These are phyloP conservation scores for Ceratotherium simum DNA, from an alignment of 2,113 vertebrate genomes.

Conservation along the genomic window DNA sequence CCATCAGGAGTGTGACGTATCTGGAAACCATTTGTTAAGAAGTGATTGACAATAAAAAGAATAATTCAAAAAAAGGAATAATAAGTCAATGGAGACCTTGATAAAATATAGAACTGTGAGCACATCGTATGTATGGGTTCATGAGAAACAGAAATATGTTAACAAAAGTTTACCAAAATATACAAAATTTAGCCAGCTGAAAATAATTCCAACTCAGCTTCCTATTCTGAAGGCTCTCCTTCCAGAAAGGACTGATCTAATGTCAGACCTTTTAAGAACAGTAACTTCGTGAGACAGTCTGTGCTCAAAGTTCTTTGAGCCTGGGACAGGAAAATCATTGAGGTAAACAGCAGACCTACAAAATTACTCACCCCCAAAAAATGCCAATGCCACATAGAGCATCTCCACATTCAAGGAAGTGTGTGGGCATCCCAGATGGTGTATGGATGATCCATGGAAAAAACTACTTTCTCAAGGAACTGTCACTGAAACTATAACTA, in stretches of 20 bases:
- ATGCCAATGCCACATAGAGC: not conserved
- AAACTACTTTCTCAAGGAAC: not conserved
- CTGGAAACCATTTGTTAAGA: not conserved
- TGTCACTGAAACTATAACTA: not conserved
- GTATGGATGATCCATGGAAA: not conserved
- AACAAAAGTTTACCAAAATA: not conserved
- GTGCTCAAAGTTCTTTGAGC: not conserved
- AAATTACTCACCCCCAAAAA: not conserved
- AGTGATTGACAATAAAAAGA: not conserved
- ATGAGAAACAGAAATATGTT: not conserved
- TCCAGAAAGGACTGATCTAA: not conserved
- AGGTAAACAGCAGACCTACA: slow-evolving; percentile 43
- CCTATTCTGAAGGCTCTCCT: not conserved
- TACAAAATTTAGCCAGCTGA: not conserved
- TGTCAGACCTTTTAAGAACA: not conserved
- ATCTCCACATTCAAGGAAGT: not conserved
- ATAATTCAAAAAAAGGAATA: too few species aligned
- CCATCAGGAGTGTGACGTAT: accelerated
- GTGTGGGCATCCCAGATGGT: slow-evolving; percentile 62
- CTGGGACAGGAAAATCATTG: not conserved
- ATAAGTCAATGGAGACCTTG: not conserved
- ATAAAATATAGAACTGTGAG: not conserved
- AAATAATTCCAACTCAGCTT: not conserved
- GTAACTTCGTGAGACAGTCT: not conserved
- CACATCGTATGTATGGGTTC: accelerated